These are phyloP conservation scores for Drosophila paramelanica DNA, from an alignment of 2,888 invertebrate genomes.

Conservation along the genomic window DNA sequence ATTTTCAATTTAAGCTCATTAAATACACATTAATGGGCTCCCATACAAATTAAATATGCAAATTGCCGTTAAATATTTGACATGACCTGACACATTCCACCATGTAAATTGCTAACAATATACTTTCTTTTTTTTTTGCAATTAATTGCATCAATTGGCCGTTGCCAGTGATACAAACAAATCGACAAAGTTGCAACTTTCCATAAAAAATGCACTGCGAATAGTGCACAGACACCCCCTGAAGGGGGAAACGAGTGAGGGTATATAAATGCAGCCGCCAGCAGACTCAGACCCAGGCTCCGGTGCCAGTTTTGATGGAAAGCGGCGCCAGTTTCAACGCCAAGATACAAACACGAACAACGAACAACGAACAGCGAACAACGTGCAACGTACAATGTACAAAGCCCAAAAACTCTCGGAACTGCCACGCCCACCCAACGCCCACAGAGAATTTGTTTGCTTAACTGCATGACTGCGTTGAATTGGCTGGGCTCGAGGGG, in stretches of 20 bases:
- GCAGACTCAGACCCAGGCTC: slow-evolving; percentile 2
- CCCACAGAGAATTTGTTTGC: slow-evolving; percentile 40
- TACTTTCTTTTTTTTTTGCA: slow-evolving; percentile 12
- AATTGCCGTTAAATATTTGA: slow-evolving; percentile 8
- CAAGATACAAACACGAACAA: slow-evolving; percentile 26
- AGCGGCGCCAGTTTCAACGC: slow-evolving; percentile 49
- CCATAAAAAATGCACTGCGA: slow-evolving; percentile 34
- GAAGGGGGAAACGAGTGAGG: not conserved
- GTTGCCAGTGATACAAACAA: slow-evolving; percentile 16
- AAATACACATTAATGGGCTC: slow-evolving; percentile 9
- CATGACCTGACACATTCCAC: slow-evolving; percentile 9
- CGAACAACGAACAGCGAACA: not conserved
- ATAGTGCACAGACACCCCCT: slow-evolving; percentile 10
- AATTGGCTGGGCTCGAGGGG: slow-evolving; percentile 10
- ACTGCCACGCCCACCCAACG: slow-evolving; percentile 10
- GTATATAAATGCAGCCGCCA: slow-evolving; percentile 31
- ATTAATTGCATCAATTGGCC: slow-evolving; percentile 41
- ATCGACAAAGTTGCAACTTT: slow-evolving; percentile 41
- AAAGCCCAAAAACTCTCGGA: slow-evolving; percentile 10
- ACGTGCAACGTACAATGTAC: slow-evolving; percentile 3
- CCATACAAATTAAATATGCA: slow-evolving; percentile 5
- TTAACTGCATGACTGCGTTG: slow-evolving; percentile 55
- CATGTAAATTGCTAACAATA: slow-evolving; percentile 34
- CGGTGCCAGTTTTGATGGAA: slow-evolving; percentile 50
- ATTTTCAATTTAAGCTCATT: slow-evolving; percentile 17